Evolutionary conservation across 2,797 vertebrate species (phyloP).

Genomic region (Melanotaenia nigrans): DNA sequence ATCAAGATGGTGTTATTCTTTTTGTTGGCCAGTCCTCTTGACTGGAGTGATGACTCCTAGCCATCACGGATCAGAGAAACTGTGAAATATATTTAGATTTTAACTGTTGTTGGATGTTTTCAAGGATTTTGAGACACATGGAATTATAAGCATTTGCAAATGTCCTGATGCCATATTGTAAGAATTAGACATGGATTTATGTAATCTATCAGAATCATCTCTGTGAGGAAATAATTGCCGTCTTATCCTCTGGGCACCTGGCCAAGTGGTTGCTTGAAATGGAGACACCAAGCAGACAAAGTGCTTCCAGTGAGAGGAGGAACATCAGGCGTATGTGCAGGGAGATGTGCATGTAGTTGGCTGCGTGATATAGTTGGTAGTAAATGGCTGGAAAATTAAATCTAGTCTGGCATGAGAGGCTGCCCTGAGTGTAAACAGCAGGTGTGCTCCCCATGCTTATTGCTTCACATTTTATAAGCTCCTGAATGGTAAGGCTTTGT

Average conservation of each 20-base stretch:
- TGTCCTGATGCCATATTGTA: slow-evolving; percentile 36
- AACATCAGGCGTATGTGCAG: slow-evolving; percentile 51
- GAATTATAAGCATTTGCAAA: slow-evolving; percentile 25
- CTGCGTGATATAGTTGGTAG: slow-evolving; percentile 55
- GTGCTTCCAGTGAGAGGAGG: slow-evolving; percentile 45
- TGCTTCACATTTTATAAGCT: slow-evolving; percentile 41
- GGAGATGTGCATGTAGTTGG: slow-evolving; percentile 36
- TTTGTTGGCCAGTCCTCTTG: slow-evolving; percentile 12
- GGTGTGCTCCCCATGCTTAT: slow-evolving; percentile 34
- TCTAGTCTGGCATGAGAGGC: slow-evolving; percentile 62
- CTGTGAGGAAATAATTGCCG: slow-evolving; percentile 66
- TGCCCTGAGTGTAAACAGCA: slow-evolving; percentile 58
- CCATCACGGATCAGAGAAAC: slow-evolving; percentile 17
- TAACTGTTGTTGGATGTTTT: slow-evolving; percentile 25
- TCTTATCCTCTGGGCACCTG: slow-evolving; percentile 64
- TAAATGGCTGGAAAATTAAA: slow-evolving; percentile 71
- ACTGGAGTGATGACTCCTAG: neutral
- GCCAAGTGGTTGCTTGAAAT: slow-evolving; percentile 68
- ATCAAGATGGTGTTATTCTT: slow-evolving; percentile 28
- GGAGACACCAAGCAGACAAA: slow-evolving; percentile 58
- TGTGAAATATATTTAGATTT: slow-evolving; percentile 1
- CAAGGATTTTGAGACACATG: slow-evolving; percentile 25
- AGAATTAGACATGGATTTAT: slow-evolving; percentile 70
- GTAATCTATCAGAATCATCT: slow-evolving; percentile 69
- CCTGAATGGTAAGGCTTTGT: neutral